phyloP scores from a whole-genome alignment of 1,140 invertebrate genomes.

The Triops cancriformis region DNA sequence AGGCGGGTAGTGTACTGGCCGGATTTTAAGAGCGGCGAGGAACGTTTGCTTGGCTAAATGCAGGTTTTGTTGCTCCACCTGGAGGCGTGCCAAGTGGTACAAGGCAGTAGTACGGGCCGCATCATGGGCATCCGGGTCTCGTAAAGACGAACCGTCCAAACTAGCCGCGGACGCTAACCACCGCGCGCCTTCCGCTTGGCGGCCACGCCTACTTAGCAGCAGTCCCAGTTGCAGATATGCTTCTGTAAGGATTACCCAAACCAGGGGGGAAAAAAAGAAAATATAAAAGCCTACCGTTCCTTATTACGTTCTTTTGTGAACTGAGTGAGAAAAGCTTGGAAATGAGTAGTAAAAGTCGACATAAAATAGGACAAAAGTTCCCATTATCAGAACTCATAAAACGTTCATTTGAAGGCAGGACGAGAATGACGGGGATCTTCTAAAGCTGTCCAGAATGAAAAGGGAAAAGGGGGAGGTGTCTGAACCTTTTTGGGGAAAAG shows the following conservation, averaged over 20 bases:
- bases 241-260: background rate
- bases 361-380: too few species aligned
- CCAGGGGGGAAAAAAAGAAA: background rate
- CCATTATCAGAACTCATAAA: too few species aligned
- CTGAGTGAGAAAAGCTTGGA: background rate
- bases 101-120: constrained; percentile 19
- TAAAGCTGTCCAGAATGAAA: too few species aligned
- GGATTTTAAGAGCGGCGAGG: constrained; percentile 11
- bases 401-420: too few species aligned
- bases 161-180: constrained; percentile 20
- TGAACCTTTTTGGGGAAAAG: background rate
- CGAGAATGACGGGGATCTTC: too few species aligned
- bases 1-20: background rate
- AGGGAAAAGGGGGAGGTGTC: too few species aligned
- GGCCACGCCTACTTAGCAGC: constrained; percentile 19
- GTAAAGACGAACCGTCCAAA: constrained; percentile 19
- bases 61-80: background rate
- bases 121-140: constrained; percentile 23
- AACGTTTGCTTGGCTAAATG: constrained; percentile 17
- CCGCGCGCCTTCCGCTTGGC: background rate
- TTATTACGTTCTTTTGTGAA: background rate
- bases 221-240: constrained; percentile 24
- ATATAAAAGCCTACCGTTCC: background rate
- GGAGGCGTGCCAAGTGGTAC: constrained; percentile 21
- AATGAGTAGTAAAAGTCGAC: too few species aligned